These are phyloP conservation scores for Pelosia muscerda DNA, from an alignment of 2,888 invertebrate genomes.

Conservation along the genomic window DNA sequence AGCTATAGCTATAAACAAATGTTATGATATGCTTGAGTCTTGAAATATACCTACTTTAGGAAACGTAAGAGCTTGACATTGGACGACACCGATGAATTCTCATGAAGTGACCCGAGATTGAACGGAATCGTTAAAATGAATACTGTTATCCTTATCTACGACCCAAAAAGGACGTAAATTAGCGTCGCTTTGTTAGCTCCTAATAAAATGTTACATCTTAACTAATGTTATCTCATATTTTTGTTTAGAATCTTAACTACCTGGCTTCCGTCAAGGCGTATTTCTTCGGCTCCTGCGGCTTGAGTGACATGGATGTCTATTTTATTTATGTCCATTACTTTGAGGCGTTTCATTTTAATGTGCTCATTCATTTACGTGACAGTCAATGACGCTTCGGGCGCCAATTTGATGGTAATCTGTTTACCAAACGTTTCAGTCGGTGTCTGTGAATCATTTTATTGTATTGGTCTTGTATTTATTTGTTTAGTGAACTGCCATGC, in stretches of 20 bases:
- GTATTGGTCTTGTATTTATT: conserved; percentile 57
- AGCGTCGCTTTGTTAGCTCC: conserved; percentile 79
- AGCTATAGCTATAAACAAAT: conserved; percentile 56
- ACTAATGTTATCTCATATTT: conserved; percentile 83
- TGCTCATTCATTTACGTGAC: conserved; percentile 79
- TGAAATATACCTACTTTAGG: conserved; percentile 33
- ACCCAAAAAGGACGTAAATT: conserved; percentile 77
- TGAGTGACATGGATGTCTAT: conserved; percentile 83
- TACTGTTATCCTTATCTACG: conserved; percentile 57
- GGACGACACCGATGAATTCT: conserved; percentile 26
- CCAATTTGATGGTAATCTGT: conserved; percentile 82
- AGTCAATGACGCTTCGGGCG: conserved; percentile 81
- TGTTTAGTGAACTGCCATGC: conserved; percentile 13
- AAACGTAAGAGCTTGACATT: conserved; percentile 31
- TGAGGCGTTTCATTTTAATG: conserved; percentile 81
- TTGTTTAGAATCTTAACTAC: conserved; percentile 84
- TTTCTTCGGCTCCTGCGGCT: conserved; percentile 72
- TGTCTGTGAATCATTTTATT: conserved; percentile 63
- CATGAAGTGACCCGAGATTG: conserved; percentile 28
- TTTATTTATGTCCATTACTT: conserved; percentile 84
- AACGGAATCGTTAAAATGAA: conserved; percentile 47
- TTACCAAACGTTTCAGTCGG: conserved; percentile 61
- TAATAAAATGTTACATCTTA: conserved; percentile 84
- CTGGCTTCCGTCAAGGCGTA: conserved; percentile 83
- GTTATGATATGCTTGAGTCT: conserved; percentile 42